Evolutionary conservation across 2,888 invertebrate species (phyloP), one percentile per base, ranked within the genome.

Genomic region (Penaeus monodon): DNA sequence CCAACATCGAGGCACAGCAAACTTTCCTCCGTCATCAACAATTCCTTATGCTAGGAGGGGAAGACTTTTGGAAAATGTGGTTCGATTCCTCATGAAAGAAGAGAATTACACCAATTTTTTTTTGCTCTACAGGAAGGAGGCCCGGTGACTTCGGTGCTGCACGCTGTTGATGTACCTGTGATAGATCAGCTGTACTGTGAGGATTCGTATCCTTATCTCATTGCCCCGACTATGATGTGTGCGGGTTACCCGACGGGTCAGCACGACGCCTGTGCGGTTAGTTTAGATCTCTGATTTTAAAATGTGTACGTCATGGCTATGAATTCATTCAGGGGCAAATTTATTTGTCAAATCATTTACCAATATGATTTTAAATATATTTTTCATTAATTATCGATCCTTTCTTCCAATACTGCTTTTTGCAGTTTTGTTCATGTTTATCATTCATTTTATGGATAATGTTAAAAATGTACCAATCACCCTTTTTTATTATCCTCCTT

Each of bases 181-280:
- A 68, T 79, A 29, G 79, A 85, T 10, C 85, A 79, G 64, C 14
- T n/a, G 10, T 68, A 68, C 70, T 85, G 85, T 44, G 57, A 70
- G 38, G 80, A 79, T n/a, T 66, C 79, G 27, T 85, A 85, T 68
- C n/a, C 44, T 14, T 44, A 29, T 27, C 57, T 27, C 24, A 79
- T 79, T 63, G 4, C 68, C 2, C 70, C 68, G 2, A 79, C 78
- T 22, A 85, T 85, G 84, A 33, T 85, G 68, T 85, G 84, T 68
- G 84, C 84, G 2, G 84, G 84, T 63, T 85, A 66, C 44, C 78
- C 79, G 68, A 38, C 27, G 8, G 84, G 84, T 22, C 66, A 68
- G 10, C 68, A 78, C 33, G 84, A 85, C 38, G 84, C 84, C 57
- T 85, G 84, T 66, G 68, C 38, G 79, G 84, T 85, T n/a, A 33